Conservation (phyloP, 1,140 invertebrate genomes). For the Drepana arcuata region DNA sequence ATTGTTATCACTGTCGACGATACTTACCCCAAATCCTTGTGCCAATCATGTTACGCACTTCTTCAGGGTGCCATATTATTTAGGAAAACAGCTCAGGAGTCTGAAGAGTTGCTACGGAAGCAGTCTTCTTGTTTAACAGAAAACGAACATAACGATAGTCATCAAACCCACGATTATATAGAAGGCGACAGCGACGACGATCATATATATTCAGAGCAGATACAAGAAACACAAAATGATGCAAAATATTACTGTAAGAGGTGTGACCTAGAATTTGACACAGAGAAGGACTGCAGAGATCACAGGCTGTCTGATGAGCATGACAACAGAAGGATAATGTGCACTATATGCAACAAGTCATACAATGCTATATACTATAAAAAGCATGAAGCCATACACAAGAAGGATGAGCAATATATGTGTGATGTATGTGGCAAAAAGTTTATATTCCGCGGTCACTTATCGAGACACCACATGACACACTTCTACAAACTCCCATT, state of each 20-base stretch:
- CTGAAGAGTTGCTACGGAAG: constrained; percentile 40
- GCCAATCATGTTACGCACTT: constrained; percentile 33
- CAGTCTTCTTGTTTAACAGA: constrained; percentile 12
- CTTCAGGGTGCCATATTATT: constrained; percentile 45
- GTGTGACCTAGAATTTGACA: constrained; percentile 22
- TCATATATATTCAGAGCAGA: constrained; percentile 4
- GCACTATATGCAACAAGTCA: constrained; percentile 41
- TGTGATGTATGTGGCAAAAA: constrained; percentile 63
- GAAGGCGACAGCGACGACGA: too few species aligned
- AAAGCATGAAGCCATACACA: constrained; percentile 34
- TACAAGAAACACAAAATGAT: constrained; percentile 7
- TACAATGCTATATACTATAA: constrained; percentile 30
- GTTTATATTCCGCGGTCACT: constrained; percentile 37
- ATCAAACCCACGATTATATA: constrained; percentile 6
- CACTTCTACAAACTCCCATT: constrained; percentile 52
- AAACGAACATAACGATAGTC: constrained; percentile 11
- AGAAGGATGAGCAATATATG: constrained; percentile 27
- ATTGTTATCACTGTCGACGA: constrained; percentile 34
- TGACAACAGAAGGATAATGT: constrained; percentile 39
- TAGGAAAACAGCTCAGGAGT: constrained; percentile 41
- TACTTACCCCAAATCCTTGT: constrained; percentile 44
- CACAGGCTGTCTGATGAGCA: constrained; percentile 45
- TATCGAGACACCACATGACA: constrained; percentile 42
- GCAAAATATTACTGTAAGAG: constrained; percentile 16
- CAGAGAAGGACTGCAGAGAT: constrained; percentile 17